Conservation (phyloP, 2,888 invertebrate species). For the Cataglyphis cursor region DNA sequence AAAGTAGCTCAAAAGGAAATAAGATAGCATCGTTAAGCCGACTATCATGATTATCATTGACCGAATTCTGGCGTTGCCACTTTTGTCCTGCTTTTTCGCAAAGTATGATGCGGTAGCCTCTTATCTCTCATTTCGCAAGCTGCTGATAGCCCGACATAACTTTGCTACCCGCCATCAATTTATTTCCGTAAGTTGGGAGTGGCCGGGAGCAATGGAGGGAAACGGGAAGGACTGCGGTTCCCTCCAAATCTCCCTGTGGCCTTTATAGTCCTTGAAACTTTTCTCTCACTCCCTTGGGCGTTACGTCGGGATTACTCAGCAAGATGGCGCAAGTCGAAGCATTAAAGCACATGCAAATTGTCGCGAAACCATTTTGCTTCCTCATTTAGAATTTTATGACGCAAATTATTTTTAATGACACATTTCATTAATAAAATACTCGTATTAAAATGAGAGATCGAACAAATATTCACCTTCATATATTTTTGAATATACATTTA, state of each 20-base stretch:
- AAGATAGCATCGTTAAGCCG: slow-evolving; percentile 16
- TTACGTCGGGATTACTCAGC: slow-evolving; percentile 25
- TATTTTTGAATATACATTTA: not conserved
- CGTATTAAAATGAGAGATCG: not conserved
- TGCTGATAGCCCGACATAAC: slow-evolving; percentile 38
- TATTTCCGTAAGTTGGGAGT: slow-evolving; percentile 42
- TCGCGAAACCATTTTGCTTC: not conserved
- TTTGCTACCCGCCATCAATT: slow-evolving; percentile 40
- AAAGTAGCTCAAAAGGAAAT: not conserved
- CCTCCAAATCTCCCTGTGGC: slow-evolving; percentile 18
- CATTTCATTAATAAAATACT: not conserved
- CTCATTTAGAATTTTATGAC: slow-evolving; percentile 12
- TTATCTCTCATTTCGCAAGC: slow-evolving; percentile 34
- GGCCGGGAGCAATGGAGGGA: not conserved
- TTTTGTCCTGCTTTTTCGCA: slow-evolving; percentile 4
- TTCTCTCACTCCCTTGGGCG: slow-evolving; percentile 13
- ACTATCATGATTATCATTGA: slow-evolving; percentile 10
- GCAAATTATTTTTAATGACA: not conserved
- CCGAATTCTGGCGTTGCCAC: slow-evolving; percentile 22
- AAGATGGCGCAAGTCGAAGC: slow-evolving; percentile 4
- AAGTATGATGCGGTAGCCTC: not conserved
- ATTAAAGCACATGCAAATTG: slow-evolving; percentile 35
- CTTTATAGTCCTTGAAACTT: slow-evolving; percentile 25
- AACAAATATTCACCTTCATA: not conserved
- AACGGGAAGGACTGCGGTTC: slow-evolving; percentile 8